Evolutionary conservation across 2,113 vertebrate species (phyloP).

Genomic region (Bolborhynchus lineola): DNA sequence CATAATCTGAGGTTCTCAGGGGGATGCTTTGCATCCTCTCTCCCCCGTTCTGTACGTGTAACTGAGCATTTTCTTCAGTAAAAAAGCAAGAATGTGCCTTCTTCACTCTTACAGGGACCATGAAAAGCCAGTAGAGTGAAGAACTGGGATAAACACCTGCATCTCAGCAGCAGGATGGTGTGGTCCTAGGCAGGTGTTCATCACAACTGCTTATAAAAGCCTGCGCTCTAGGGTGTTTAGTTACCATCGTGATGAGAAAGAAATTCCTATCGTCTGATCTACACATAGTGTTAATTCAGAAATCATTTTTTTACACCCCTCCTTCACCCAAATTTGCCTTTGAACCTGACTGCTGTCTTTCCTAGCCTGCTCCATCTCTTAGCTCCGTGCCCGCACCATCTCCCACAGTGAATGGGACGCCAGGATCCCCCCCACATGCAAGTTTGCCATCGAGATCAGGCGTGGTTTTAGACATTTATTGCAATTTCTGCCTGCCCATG

Average conservation of each 20-base stretch:
- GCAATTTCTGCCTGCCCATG: background rate
- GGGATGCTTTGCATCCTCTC: background rate
- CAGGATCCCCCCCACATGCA: background rate
- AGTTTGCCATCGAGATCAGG: background rate
- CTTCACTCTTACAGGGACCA: accelerated
- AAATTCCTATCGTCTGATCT: background rate
- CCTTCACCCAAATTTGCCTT: background rate
- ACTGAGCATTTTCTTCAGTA: background rate
- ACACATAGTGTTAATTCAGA: background rate
- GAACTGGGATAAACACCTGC: background rate
- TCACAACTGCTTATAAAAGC: background rate
- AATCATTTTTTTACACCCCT: background rate
- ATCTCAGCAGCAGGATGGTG: accelerated
- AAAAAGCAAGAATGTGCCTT: background rate
- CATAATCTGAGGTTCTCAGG: background rate
- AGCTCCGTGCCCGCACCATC: accelerated
- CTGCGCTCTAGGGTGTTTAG: background rate
- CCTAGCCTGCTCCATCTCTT: background rate
- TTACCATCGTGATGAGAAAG: background rate
- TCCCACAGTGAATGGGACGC: background rate
- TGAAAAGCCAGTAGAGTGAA: background rate
- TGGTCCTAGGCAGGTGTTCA: background rate
- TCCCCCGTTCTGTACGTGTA: background rate
- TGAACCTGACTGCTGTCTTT: background rate
- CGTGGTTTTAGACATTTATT: background rate